phyloP scores from a whole-genome alignment of 2,113 vertebrate genomes.

The Nyctibius bracteatus region DNA sequence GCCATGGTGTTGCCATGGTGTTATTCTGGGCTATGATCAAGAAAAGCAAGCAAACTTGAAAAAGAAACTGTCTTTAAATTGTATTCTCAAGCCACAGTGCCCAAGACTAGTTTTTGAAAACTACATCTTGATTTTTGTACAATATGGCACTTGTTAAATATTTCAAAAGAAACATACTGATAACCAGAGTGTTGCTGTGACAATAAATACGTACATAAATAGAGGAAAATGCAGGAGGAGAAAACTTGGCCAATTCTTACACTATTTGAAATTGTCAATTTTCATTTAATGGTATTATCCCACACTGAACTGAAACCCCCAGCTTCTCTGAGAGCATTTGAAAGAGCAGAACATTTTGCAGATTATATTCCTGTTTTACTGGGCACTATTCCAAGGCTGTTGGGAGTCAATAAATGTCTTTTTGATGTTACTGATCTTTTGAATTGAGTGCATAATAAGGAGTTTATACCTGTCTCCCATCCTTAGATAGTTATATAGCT shows the following conservation, averaged over 20 bases:
- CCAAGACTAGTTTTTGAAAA: neutral
- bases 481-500: neutral
- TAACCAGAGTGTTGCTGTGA: neutral
- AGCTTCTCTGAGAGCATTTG: neutral
- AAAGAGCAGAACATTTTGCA: neutral
- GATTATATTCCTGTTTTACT: neutral
- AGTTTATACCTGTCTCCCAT: neutral
- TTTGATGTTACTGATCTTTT: neutral
- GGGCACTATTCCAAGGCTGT: neutral
- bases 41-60: conserved; percentile 21
- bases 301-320: neutral
- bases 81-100: neutral
- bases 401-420: neutral
- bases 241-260: neutral
- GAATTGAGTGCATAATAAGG: neutral
- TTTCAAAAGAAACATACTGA: neutral
- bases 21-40: conserved; percentile 33
- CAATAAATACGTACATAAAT: neutral
- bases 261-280: neutral
- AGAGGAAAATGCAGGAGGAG: neutral
- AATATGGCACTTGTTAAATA: neutral
- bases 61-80: neutral
- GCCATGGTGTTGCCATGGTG: conserved; percentile 17
- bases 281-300: neutral
- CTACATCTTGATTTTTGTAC: neutral